These are phyloP conservation scores for Microchirus variegatus DNA, from an alignment of 2,797 vertebrate genomes.

Conservation along the genomic window DNA sequence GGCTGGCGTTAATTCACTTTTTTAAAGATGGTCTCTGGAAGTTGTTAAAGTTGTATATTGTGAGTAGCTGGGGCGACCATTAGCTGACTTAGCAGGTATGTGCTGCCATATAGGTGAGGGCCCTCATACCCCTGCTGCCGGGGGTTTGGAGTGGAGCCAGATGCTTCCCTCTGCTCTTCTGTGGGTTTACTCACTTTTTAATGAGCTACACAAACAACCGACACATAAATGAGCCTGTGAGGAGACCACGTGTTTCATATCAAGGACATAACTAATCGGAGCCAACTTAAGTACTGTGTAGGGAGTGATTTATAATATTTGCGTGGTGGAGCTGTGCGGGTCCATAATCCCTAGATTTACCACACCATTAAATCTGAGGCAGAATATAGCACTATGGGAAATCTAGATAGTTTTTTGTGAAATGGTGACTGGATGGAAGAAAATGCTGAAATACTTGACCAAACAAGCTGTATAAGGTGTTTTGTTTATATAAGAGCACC, in stretches of 20 bases:
- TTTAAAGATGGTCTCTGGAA: neutral
- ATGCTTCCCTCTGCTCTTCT: slow-evolving; percentile 43
- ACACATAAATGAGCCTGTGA: slow-evolving; percentile 41
- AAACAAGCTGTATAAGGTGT: neutral
- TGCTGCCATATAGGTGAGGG: slow-evolving; percentile 18
- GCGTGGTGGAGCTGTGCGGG: slow-evolving; percentile 17
- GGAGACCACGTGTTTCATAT: slow-evolving; percentile 44
- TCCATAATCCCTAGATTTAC: slow-evolving; percentile 13
- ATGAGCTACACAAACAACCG: slow-evolving; percentile 60
- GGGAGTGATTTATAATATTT: slow-evolving; percentile 39
- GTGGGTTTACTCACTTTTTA: slow-evolving; percentile 58
- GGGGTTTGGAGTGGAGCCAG: slow-evolving; percentile 48
- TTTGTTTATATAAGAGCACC: neutral
- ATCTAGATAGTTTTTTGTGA: neutral
- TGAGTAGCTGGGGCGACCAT: too few species aligned
- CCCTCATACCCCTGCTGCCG: slow-evolving; percentile 33
- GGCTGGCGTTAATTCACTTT: neutral
- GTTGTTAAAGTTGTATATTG: neutral
- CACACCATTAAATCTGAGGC: neutral
- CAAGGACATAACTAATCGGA: slow-evolving; percentile 52
- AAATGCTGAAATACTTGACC: neutral
- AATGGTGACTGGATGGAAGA: too few species aligned
- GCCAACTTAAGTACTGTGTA: slow-evolving; percentile 22
- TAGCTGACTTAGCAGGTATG: neutral
- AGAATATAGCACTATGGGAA: neutral